phyloP scores from a whole-genome alignment of 2,888 invertebrate genomes.

The Schizotus pectinicornis region DNA sequence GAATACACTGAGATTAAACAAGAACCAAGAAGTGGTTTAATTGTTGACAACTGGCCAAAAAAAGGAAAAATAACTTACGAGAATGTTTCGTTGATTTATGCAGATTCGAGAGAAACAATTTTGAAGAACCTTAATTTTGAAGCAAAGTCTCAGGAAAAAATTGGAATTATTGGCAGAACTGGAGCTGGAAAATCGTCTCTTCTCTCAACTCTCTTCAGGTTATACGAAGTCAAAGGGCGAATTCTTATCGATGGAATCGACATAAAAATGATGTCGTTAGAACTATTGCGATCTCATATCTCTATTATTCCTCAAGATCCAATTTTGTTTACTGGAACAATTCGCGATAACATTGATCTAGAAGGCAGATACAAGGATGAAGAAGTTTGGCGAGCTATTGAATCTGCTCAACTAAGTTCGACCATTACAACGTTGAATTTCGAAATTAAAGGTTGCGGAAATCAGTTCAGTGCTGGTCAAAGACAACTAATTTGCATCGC shows the following conservation, averaged over 20 bases:
- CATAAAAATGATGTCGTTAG: constrained; percentile 69
- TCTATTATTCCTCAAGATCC: constrained; percentile 83
- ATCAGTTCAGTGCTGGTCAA: constrained; percentile 62
- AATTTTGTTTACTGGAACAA: constrained; percentile 78
- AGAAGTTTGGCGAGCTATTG: constrained; percentile 67
- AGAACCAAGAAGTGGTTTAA: constrained; percentile 40
- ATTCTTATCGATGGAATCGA: constrained; percentile 78
- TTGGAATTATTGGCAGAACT: constrained; percentile 84
- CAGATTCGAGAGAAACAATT: constrained; percentile 73
- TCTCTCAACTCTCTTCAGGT: constrained; percentile 80
- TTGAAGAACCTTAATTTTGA: constrained; percentile 69
- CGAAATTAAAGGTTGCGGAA: too few species aligned
- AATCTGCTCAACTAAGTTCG: too few species aligned
- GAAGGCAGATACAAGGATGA: constrained; percentile 77
- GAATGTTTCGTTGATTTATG: constrained; percentile 69
- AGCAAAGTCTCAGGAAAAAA: constrained; percentile 69
- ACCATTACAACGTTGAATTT: too few species aligned
- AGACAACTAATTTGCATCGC: constrained; percentile 65
- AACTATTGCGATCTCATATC: constrained; percentile 72
- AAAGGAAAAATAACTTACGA: constrained; percentile 62
- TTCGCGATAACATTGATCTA: constrained; percentile 85
- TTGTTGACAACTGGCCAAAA: constrained; percentile 31
- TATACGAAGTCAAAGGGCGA: constrained; percentile 76
- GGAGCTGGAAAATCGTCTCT: constrained; percentile 87
- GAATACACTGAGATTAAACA: constrained; percentile 45